Evolutionary conservation across 2,888 invertebrate species (phyloP).

Genomic region (Odontomyia ornata): DNA sequence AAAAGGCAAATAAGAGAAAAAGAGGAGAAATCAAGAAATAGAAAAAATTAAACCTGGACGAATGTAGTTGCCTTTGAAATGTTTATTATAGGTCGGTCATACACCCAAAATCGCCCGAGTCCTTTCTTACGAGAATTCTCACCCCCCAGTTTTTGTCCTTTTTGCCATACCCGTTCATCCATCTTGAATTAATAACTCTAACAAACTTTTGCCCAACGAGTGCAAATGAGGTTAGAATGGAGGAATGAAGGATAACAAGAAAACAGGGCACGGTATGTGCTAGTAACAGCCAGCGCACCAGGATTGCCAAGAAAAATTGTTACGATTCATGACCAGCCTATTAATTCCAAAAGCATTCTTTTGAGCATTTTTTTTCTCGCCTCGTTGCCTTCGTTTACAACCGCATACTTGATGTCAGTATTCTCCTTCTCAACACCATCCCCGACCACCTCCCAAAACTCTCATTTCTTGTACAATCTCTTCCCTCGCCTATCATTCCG

Average conservation of each 20-base stretch:
- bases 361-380: constrained; percentile 10
- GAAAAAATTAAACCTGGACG: background rate
- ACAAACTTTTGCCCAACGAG: background rate
- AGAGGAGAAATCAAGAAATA: background rate
- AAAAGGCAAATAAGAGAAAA: background rate
- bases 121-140: background rate
- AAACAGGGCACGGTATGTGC: background rate
- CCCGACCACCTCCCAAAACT: background rate
- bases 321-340: constrained; percentile 42
- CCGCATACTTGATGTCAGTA: background rate
- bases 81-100: background rate
- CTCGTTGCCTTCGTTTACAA: background rate
- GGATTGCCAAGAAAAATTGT: constrained; percentile 10
- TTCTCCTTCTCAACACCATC: background rate
- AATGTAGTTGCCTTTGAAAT: background rate
- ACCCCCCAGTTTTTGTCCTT: background rate
- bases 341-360: constrained; percentile 29
- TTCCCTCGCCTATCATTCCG: background rate
- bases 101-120: background rate
- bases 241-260: background rate
- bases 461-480: background rate
- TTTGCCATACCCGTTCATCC: background rate
- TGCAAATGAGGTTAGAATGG: constrained; percentile 5
- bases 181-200: constrained; percentile 28
- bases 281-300: background rate